Evolutionary conservation across 1,140 invertebrate species (phyloP), one percentile per base, ranked within the genome.

Genomic region (Zaprionus davidi): DNA sequence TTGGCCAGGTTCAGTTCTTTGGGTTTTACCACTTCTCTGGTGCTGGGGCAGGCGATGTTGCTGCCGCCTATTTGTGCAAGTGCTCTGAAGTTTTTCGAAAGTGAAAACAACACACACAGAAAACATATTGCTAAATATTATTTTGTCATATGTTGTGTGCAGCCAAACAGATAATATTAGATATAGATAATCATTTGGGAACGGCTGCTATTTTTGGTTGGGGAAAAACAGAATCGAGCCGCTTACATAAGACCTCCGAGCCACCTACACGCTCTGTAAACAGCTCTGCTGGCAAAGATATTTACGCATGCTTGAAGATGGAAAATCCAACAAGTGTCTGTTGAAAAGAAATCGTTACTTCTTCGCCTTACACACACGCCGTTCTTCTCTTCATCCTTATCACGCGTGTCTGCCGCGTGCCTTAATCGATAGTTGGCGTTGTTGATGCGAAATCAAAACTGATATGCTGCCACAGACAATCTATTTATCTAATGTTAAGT

Each of bases 61-160:
- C 20, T 57, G 38, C 34, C 34, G 59, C 22, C 13, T 87, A 63
- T 88, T 87, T 87, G 84, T 83, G 70, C 83, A 87, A 88, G 73
- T 87, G 83, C 79, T 68, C 20, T 58, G 66, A 66, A 74, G 71
- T 65, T 71, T 56, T 71, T 34, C 22, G 44, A 46, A 63, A 64
- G 60, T 63, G 56, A 65, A 62, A 71, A 69, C 77, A 79, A 67
- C 36, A 76, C 36, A 76, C 51, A 24, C 24, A 38, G 41, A 20
- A 41, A 67, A 31, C 34, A 34, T 71, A 75, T 68, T 82, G 65
- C 77, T 53, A 78, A 77, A 60, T 67, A 76, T 66, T 60, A 59
- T 73, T 34, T 20, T 55, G 12, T 44, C n/a, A 6, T 44, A 31
- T 31, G 15, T n/a, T 17, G 11, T 44, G 41, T 17, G 6, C 7